Percentiles rank a stretch among this genome's conserved stretches.
phyloP scores from a whole-genome alignment of 1,140 invertebrate species.

The Myzus persicae region DNA sequence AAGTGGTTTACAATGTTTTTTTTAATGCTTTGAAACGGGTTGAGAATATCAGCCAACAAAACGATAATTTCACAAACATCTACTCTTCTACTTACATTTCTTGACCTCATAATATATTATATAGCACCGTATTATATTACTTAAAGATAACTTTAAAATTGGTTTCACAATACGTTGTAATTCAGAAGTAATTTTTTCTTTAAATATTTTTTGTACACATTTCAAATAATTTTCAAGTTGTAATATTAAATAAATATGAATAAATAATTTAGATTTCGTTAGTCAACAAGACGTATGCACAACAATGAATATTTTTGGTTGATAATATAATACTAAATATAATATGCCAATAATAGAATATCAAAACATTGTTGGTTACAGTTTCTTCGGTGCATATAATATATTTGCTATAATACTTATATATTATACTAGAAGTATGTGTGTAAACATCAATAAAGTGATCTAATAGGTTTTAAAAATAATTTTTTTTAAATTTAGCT shows the following conservation, averaged over 20 bases:
- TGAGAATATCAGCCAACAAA: not conserved
- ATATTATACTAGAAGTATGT: not conserved
- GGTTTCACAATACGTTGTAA: not conserved
- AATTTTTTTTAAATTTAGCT: not conserved
- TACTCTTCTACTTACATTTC: not conserved
- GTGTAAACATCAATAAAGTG: not conserved
- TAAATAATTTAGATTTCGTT: not conserved
- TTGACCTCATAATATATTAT: not conserved
- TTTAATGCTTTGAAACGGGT: not conserved
- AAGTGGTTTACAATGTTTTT: constrained; percentile 35
- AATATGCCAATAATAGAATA: not conserved
- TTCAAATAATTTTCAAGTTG: not conserved
- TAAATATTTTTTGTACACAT: not conserved
- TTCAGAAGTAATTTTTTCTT: not conserved
- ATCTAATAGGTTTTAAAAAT: not conserved
- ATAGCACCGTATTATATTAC: not conserved
- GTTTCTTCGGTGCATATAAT: not conserved
- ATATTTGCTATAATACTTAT: not conserved
- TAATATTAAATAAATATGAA: no score
- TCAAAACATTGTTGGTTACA: not conserved
- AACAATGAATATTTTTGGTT: not conserved
- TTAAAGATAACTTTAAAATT: not conserved
- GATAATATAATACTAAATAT: not conserved
- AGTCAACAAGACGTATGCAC: not conserved
- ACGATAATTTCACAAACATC: constrained; percentile 8